Evolutionary conservation across 2,888 invertebrate genomes (phyloP).

Genomic region (Pterostichus madidus): DNA sequence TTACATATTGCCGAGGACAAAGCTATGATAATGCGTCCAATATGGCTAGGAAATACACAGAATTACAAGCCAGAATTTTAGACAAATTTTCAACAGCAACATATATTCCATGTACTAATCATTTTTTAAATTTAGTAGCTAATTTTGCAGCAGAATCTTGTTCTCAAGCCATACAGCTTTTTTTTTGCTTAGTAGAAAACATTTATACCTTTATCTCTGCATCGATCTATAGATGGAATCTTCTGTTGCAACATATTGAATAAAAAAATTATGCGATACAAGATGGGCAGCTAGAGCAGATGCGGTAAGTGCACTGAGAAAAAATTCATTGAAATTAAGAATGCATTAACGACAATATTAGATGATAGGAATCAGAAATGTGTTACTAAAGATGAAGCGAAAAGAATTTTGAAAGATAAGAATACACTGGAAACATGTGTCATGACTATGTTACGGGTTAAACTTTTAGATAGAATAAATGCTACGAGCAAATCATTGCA

Average conservation of each 20-base stretch:
- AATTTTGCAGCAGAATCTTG: slow-evolving; percentile 33
- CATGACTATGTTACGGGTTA: slow-evolving; percentile 6
- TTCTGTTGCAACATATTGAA: background rate
- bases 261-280: slow-evolving; percentile 25
- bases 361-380: background rate
- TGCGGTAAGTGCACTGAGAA: slow-evolving; percentile 10
- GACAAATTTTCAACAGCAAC: background rate
- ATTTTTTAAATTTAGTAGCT: slow-evolving; percentile 19
- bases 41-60: slow-evolving; percentile 2
- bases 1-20: too few relatives aligned
- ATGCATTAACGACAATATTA: background rate
- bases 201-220: slow-evolving; percentile 21
- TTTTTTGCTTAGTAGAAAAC: slow-evolving; percentile 14
- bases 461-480: slow-evolving; percentile 18
- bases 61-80: background rate
- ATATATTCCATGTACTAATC: slow-evolving; percentile 7
- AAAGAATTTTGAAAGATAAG: background rate
- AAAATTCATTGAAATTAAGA: background rate
- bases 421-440: background rate
- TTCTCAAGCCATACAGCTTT: slow-evolving; percentile 14
- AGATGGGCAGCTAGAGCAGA: slow-evolving; percentile 15
- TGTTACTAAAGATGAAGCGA: background rate
- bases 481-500: slow-evolving; percentile 10
- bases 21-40: slow-evolving; percentile 2
- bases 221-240: background rate